These are phyloP conservation scores for Molossus alvarezi DNA, from an alignment of 2,797 vertebrate genomes.

Conservation along the genomic window DNA sequence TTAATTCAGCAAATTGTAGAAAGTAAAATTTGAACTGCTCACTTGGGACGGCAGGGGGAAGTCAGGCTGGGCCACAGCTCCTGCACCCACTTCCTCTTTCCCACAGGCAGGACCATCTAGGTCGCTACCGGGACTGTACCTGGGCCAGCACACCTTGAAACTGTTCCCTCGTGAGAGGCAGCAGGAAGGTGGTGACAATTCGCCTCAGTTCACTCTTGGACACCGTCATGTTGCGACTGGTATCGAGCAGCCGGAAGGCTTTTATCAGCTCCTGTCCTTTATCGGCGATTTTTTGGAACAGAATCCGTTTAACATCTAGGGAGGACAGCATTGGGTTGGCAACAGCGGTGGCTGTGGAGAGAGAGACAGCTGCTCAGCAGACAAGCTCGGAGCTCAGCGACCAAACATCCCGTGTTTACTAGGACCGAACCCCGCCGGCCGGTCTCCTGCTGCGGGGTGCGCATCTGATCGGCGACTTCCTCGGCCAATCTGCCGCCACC, in stretches of 20 bases:
- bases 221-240: constrained; percentile 83
- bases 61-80: rapidly evolving
- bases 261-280: constrained; percentile 88
- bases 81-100: background rate
- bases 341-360: constrained; percentile 81
- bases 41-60: rapidly evolving
- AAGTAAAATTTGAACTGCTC: background rate
- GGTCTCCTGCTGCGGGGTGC: rapidly evolving
- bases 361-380: constrained; percentile 1
- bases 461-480: rapidly evolving
- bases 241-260: constrained; percentile 88
- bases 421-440: background rate
- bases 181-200: constrained; percentile 86
- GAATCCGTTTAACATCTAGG: constrained; percentile 86
- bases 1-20: background rate
- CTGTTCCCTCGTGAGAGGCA: constrained; percentile 87
- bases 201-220: constrained; percentile 89
- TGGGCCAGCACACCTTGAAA: constrained; percentile 88
- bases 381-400: rapidly evolving
- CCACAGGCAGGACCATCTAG: rapidly evolving
- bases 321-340: constrained; percentile 86
- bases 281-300: constrained; percentile 85
- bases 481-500: background rate
- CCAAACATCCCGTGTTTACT: too few species aligned
- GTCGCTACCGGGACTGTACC: constrained; percentile 71